phyloP scores from a whole-genome alignment of 2,888 invertebrate species.

The Tillus elongatus region DNA sequence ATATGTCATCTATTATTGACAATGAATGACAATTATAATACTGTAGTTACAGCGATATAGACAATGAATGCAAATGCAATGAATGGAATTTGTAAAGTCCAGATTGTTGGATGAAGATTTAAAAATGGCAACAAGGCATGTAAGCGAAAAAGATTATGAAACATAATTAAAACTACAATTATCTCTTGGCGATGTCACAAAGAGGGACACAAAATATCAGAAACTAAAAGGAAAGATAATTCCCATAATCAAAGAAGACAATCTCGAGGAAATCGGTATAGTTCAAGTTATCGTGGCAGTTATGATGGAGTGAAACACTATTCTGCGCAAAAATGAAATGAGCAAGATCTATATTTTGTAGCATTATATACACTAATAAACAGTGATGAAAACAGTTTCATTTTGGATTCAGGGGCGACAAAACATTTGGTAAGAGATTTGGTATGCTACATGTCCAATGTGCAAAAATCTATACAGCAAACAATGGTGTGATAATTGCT shows the following conservation, averaged over 20 bases:
- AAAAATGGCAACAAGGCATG: constrained; percentile 22
- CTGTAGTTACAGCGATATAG: constrained; percentile 24
- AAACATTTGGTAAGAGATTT: constrained; percentile 11
- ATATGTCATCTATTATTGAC: constrained; percentile 22
- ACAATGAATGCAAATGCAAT: constrained; percentile 17
- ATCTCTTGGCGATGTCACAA: no score
- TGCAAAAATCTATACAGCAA: constrained; percentile 9
- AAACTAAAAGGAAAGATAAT: no score
- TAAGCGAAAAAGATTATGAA: constrained; percentile 17
- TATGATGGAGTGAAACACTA: constrained; percentile 3
- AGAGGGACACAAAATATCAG: no score
- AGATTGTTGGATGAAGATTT: no score
- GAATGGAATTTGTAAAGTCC: constrained; percentile 24
- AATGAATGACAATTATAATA: constrained; percentile 20
- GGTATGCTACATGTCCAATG: constrained; percentile 9
- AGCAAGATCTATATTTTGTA: constrained; percentile 10
- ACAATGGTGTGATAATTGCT: constrained; percentile 10
- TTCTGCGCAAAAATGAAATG: no score
- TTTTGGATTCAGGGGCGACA: constrained; percentile 15
- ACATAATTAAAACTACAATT: no score
- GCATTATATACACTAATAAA: constrained; percentile 3
- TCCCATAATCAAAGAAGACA: constrained; percentile 9
- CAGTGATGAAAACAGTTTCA: constrained; percentile 8
- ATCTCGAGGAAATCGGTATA: background rate
- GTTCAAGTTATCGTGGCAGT: no score